phyloP scores from a whole-genome alignment of 2,113 vertebrate genomes.

The Hypanus sabinus region DNA sequence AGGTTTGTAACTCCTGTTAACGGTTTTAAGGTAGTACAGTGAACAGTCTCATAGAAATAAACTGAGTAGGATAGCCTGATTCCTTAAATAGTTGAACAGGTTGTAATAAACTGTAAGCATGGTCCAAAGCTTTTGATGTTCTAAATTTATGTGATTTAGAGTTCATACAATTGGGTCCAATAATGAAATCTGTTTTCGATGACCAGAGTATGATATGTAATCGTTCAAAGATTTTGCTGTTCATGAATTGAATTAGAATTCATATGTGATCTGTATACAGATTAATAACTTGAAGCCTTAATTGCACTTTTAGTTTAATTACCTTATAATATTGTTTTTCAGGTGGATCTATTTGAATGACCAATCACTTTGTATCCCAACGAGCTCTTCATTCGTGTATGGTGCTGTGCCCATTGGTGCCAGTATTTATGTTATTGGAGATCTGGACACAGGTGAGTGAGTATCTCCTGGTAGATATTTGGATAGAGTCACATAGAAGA shows the following conservation, averaged over 20 bases:
- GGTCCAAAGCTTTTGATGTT: background rate
- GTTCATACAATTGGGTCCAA: background rate
- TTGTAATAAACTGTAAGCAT: background rate
- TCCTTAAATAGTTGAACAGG: background rate
- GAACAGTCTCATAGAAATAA: background rate
- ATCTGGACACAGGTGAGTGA: conserved; percentile 83
- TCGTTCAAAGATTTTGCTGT: background rate
- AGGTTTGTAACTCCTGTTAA: background rate
- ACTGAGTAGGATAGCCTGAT: background rate
- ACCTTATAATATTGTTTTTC: conserved; percentile 42
- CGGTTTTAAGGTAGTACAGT: background rate
- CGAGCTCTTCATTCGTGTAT: conserved; percentile 91
- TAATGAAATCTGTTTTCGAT: background rate
- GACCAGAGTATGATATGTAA: background rate
- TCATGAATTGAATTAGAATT: background rate
- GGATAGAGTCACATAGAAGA: background rate
- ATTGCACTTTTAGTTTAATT: background rate
- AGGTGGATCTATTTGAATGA: conserved; percentile 95
- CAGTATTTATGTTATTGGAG: conserved; percentile 94
- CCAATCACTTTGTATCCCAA: conserved; percentile 84
- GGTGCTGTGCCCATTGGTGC: conserved; percentile 89
- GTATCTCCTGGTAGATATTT: conserved; percentile 17
- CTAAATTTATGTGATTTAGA: background rate
- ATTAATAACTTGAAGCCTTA: background rate
- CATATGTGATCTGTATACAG: background rate